Percentiles rank a stretch among this genome's conserved stretches.
Evolutionary conservation across 2,113 vertebrate genomes (phyloP).

Genomic region (Psammodynastes pulverulentus): DNA sequence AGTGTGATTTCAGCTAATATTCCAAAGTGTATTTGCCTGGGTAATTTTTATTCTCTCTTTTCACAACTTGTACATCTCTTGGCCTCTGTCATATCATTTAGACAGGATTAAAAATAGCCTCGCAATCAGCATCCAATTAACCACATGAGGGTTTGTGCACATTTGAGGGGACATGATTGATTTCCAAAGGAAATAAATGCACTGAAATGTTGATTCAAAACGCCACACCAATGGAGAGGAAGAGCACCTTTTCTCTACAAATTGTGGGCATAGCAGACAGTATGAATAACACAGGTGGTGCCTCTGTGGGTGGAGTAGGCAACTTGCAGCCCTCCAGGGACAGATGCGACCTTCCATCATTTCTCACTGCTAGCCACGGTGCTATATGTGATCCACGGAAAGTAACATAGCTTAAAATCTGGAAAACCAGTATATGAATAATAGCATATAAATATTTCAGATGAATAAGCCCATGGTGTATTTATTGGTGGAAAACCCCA

Average conservation of each 20-base stretch:
- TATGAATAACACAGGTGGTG: background rate
- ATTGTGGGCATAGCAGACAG: background rate
- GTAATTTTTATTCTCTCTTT: background rate
- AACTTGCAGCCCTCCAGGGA: background rate
- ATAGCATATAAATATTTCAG: background rate
- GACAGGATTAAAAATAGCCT: background rate
- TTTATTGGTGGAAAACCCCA: background rate
- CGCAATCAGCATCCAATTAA: background rate
- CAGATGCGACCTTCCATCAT: background rate
- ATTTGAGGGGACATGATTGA: background rate
- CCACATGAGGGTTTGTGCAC: background rate
- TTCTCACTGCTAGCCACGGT: background rate
- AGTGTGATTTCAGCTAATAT: background rate
- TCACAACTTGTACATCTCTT: background rate
- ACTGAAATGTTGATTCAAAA: background rate
- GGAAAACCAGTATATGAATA: background rate
- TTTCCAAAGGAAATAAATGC: background rate
- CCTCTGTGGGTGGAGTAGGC: background rate
- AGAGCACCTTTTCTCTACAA: background rate
- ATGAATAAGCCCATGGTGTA: background rate
- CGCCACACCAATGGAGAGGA: background rate
- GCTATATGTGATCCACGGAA: background rate
- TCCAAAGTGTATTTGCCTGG: background rate
- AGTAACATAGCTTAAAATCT: background rate
- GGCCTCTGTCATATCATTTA: background rate